Conservation (phyloP, 2,888 invertebrate species). For the Lepidochrysops patricia region DNA sequence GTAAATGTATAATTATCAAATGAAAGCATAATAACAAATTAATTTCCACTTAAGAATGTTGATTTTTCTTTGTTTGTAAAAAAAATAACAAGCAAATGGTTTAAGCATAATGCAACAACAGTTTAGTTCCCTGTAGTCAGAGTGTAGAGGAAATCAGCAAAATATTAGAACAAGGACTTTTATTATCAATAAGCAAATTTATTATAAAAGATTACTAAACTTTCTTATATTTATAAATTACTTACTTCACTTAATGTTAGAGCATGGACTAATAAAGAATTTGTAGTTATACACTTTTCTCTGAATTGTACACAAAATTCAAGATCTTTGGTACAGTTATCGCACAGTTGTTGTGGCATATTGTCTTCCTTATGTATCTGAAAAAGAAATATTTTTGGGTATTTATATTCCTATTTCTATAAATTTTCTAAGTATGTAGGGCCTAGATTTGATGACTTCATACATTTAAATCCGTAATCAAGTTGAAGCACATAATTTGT, state of each 20-base stretch:
- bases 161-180: too few relatives aligned
- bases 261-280: slow-evolving; percentile 31
- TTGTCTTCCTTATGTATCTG: slow-evolving; percentile 39
- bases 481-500: slow-evolving; percentile 39
- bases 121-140: too few relatives aligned
- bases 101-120: too few relatives aligned
- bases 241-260: slow-evolving; percentile 24
- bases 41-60: too few relatives aligned
- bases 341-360: slow-evolving; percentile 41
- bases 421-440: too few relatives aligned
- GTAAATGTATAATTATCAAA: background rate
- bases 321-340: slow-evolving; percentile 34
- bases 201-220: too few relatives aligned
- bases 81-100: too few relatives aligned
- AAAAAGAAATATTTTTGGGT: too few relatives aligned
- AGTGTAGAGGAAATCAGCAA: too few relatives aligned
- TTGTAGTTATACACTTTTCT: slow-evolving; percentile 38
- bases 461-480: slow-evolving; percentile 48
- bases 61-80: too few relatives aligned
- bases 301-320: slow-evolving; percentile 40
- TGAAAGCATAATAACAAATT: background rate
- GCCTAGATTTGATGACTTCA: background rate
- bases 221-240: too few relatives aligned
- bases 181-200: background rate
- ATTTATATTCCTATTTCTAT: background rate